Evolutionary conservation across 2,113 vertebrate genomes (phyloP), one percentile per base, ranked within the genome.

Genomic region (Hassar affinis): DNA sequence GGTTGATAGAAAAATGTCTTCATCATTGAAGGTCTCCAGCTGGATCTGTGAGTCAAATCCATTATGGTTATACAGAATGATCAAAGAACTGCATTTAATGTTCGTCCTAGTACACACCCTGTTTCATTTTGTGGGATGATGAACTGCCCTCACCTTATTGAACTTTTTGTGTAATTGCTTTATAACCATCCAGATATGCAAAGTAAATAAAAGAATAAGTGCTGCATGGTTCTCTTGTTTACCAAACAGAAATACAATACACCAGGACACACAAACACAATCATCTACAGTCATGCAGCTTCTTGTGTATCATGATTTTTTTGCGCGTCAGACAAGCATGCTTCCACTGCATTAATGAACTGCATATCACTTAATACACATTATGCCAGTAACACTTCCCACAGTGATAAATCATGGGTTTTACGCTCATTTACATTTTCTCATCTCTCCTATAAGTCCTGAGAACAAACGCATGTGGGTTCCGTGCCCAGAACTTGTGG

Each of bases 401-500:
- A 4, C 62, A 80, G 47, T 15, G 49, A 69, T 68, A 9, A 54
- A 68, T 82, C 38, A 61, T 47, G 49, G 0, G n/a, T 22, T n/a
- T 61, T 30, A 72, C 22, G n/a, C 54, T 62, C 74, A 6, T 62
- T 83, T 71, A 51, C 6, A 2, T 62, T 35, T 83, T 35, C 56
- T 42, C 10, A 0, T 78, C 62, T 45, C n/a, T 79, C 45, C 54
- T 84, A 38, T 79, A 74, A 79, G 72, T 62, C 64, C 54, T 18
- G 47, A 56, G 57, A 54, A 54, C 47, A 68, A 49, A 62, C 25
- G 66, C 42, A 27, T 20, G 74, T 35, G 56, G 20, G 38, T 79
- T 71, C 17, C 30, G 61, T 74, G 76, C 76, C 52, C 83, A 80
- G 66, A 59, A 51, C 77, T 72, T 84, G 83, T 62, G 77, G 77